phyloP scores from a whole-genome alignment of 1,140 invertebrate genomes.

The Scaptomyza montana region DNA sequence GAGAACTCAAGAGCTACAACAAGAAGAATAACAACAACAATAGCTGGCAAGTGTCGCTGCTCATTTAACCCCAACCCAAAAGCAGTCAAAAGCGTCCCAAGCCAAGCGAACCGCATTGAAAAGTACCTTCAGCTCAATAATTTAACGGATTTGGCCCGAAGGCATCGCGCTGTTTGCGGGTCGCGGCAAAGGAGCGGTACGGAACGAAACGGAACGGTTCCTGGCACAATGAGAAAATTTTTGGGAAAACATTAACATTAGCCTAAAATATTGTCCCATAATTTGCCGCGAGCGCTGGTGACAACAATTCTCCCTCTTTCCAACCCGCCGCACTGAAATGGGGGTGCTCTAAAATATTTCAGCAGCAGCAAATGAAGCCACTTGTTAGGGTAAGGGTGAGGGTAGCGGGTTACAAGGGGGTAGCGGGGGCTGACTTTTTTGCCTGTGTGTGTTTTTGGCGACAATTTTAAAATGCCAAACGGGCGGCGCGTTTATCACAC shows the following conservation, averaged over 20 bases:
- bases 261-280: constrained; percentile 83
- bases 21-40: constrained; percentile 21
- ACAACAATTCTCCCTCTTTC: constrained; percentile 48
- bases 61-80: constrained; percentile 71
- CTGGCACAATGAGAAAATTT: constrained; percentile 79
- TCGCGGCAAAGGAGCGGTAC: not conserved
- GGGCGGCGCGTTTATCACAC: constrained; percentile 75
- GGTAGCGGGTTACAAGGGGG: no score
- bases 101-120: constrained; percentile 79
- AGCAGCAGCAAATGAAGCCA: constrained; percentile 76
- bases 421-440: no score
- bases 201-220: constrained; percentile 3
- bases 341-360: constrained; percentile 25
- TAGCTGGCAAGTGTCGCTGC: constrained; percentile 64
- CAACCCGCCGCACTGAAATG: constrained; percentile 14
- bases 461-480: constrained; percentile 81
- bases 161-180: constrained; percentile 24
- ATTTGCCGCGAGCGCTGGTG: constrained; percentile 80
- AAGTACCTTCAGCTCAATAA: constrained; percentile 82
- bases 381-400: constrained; percentile 55
- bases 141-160: constrained; percentile 77
- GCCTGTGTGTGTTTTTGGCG: constrained; percentile 52
- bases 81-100: constrained; percentile 44
- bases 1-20: constrained; percentile 19
- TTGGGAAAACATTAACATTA: constrained; percentile 83